Conservation (phyloP, 2,888 invertebrate species). For the Drosophila neoperkinsi region DNA sequence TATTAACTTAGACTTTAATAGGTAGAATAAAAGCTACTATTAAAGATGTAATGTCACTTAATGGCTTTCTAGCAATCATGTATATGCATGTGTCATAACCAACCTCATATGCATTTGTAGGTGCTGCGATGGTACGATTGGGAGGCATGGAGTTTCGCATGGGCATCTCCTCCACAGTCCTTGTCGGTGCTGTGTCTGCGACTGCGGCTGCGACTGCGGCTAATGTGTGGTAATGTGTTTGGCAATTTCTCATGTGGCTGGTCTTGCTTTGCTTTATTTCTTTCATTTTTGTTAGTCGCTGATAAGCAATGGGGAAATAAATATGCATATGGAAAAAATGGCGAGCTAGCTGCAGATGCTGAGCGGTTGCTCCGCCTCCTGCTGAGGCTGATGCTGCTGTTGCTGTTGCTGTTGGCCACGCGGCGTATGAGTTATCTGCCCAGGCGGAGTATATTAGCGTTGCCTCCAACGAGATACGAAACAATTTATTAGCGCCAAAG, state of each 20-base stretch:
- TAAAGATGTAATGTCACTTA: not conserved
- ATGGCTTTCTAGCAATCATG: not conserved
- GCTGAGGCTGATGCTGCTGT: conserved; percentile 15
- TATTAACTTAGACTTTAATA: not conserved
- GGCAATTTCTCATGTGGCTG: conserved; percentile 70
- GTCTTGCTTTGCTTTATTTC: conserved; percentile 65
- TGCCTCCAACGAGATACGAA: conserved; percentile 68
- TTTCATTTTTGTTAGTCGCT: conserved; percentile 64
- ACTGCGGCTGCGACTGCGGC: conserved; percentile 18
- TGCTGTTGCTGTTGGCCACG: conserved; percentile 45
- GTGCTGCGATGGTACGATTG: not conserved
- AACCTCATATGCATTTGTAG: conserved; percentile 19
- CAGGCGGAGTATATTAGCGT: conserved; percentile 61
- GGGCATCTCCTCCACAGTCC: not conserved
- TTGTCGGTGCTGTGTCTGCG: conserved; percentile 13
- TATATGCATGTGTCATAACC: conserved; percentile 1
- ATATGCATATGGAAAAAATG: conserved; percentile 74
- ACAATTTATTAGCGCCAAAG: conserved; percentile 80
- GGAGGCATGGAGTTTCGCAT: not conserved
- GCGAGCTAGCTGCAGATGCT: conserved; percentile 3
- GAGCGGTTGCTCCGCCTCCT: conserved; percentile 19
- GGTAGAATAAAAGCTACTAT: not conserved
- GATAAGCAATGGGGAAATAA: conserved; percentile 83
- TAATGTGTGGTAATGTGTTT: conserved; percentile 79
- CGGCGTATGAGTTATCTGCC: conserved; percentile 77